Evolutionary conservation across 2,113 vertebrate species (phyloP).

Genomic region (Sprattus sprattus): DNA sequence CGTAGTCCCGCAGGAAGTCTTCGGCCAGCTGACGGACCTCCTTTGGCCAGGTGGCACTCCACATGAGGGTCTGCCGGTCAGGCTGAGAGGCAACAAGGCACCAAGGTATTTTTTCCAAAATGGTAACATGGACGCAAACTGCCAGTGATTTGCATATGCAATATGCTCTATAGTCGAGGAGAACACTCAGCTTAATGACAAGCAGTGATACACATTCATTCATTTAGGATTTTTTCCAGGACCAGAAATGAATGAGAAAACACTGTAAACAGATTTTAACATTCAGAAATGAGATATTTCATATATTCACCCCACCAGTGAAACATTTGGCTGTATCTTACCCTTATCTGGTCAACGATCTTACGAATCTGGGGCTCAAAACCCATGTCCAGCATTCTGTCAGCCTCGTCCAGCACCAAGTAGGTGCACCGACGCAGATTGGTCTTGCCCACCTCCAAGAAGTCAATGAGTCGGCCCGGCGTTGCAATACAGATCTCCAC

Average conservation of each 20-base stretch:
- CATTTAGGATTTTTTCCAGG: no score
- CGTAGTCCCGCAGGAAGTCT: constrained; percentile 91
- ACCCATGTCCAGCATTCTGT: constrained; percentile 98
- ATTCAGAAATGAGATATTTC: no score
- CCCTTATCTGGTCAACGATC: constrained; percentile 96
- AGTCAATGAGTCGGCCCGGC: constrained; percentile 94
- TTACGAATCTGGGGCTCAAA: constrained; percentile 98
- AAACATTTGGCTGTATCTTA: constrained; percentile 49
- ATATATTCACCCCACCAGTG: no score
- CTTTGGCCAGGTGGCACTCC: constrained; percentile 98
- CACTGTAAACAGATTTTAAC: no score
- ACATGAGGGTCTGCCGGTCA: constrained; percentile 96
- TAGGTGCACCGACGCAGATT: constrained; percentile 95
- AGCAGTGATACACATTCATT: no score
- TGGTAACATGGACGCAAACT: no score
- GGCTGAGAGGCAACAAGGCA: constrained; percentile 69
- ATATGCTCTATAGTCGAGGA: no score
- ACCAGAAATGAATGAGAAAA: no score
- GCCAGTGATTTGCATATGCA: no score
- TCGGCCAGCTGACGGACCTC: constrained; percentile 95
- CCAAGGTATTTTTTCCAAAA: no score
- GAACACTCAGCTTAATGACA: no score
- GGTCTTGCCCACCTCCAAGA: constrained; percentile 92
- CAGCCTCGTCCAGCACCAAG: constrained; percentile 93
- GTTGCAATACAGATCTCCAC: constrained; percentile 98